Evolutionary conservation across 2,797 vertebrate species (phyloP).

Genomic region (Bradypodion pumilum): DNA sequence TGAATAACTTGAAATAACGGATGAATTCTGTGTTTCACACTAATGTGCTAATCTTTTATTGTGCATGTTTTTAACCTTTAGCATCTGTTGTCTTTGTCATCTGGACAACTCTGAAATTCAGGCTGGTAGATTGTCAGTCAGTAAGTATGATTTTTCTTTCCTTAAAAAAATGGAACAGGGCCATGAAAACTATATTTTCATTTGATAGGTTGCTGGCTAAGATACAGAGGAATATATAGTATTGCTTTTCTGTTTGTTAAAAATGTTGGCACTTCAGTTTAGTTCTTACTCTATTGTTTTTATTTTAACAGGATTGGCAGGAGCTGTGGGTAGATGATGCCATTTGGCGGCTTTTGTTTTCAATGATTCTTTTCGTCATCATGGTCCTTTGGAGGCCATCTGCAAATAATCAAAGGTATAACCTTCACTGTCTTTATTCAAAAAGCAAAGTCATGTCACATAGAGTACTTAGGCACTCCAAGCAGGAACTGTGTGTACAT

Average conservation of each 20-base stretch:
- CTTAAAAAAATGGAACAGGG: neutral
- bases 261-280: neutral
- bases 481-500: too few relatives aligned
- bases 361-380: conserved; percentile 95
- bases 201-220: neutral
- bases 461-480: neutral
- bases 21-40: neutral
- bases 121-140: conserved; percentile 92
- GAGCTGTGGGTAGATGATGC: conserved; percentile 96
- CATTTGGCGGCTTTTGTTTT: conserved; percentile 95
- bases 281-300: neutral
- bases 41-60: neutral
- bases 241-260: neutral
- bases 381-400: conserved; percentile 95
- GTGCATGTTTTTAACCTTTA: conserved; percentile 63
- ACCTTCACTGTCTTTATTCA: conserved; percentile 33
- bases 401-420: conserved; percentile 93
- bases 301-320: conserved; percentile 86
- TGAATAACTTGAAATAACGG: neutral
- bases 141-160: conserved; percentile 75
- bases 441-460: neutral
- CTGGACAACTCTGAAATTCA: conserved; percentile 97
- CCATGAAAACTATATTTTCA: neutral
- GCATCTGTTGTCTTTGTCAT: conserved; percentile 96
- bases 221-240: neutral